Evolutionary conservation across 2,113 vertebrate genomes (phyloP), one percentile per base, ranked within the genome.

Genomic region (Pygoscelis adeliae): DNA sequence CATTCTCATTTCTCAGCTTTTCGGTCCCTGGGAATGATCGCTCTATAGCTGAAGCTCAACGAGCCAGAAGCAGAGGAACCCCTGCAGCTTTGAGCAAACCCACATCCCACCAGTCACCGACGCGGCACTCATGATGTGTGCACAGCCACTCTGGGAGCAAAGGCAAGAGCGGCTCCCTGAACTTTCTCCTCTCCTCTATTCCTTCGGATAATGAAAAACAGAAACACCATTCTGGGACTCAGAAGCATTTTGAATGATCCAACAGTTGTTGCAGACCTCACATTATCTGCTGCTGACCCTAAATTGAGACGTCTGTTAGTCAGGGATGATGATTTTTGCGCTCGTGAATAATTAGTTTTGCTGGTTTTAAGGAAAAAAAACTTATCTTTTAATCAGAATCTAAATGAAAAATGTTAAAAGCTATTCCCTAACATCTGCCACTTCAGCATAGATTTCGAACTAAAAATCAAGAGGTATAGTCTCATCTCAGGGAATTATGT

Each of bases 351-450:
- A 93, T 97, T 90, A 97, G 96, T 97, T 92, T 92, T 94, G 92
- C 95, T 59, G 92, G 97, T 96, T 97, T 98, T 97, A 98, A 97
- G 89, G 25, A 34, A 67, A 80, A 80, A 80, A 76, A 82, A 95
- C 17, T 84, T 96, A 96, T 97, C 96, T 97, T 97, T 98, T 98
- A 98, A 98, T 98, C 97, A 97, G 94, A 97, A 97, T 92, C 66
- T 63, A 98, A 98, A 92, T 89, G 97, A 98, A 97, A 94, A 95
- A 94, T 90, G 62, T 70, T 97, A 92, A 97, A 97, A 92, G 95
- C 95, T 96, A 84, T 81, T 83, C 84, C 78, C 89, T 63, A 97
- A 98, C 97, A 98, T 98, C 98, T 98, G 98, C 93, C 98, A 92
- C 92, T 86, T 90, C 63, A 96, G 97, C 95, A 96, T 93, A 97